Evolutionary conservation across 2,113 vertebrate genomes (phyloP), one percentile per base, ranked within the genome.

Genomic region (Gnathonemus longibarbis): DNA sequence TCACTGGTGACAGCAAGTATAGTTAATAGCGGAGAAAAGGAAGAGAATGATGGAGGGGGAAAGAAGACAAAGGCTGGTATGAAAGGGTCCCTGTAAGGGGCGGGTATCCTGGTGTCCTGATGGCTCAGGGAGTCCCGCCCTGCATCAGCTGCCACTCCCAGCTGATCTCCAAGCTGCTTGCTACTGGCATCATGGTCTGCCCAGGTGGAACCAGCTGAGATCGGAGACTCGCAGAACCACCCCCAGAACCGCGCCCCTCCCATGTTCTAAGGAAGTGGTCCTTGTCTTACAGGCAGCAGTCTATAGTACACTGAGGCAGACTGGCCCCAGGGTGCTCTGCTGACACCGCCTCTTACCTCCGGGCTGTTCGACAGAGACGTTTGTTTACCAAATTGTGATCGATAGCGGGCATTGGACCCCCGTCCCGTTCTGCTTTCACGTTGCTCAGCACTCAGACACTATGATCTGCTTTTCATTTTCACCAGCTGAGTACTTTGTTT

Each of bases 1-100:
- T 93, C 56, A 62, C 56, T 62, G 56, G 56, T 62, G 56, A 62
- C n/a, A 91, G 94, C 93, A 94, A 93, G 93, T 91, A 48, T 94
- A 92, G 93, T 94, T 92, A 94, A 66, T 84, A 89, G 53, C 66
- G 90, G 49, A 62, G 35, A 87, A 86, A 52, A 89, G 83, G 85
- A 62, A 88, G 58, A 88, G 24, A n/a, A 88, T 88, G 90, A 91
- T 92, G 90, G 46, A 39, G 62, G 53, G 58, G 77, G 83, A 92
- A 90, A 90, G 90, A 87, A 89, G 93, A 90, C 92, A 93, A 91
- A 91, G 91, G 89, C 84, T 84, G 91, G 92, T 93, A 87, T 46
- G 91, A 94, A 92, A 94, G 86, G 88, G 91, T 92, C 92, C 74
- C 11, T 92, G 91, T 93, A 84, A 27, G 48, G 48, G 90, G 90